Evolutionary conservation across 2,113 vertebrate genomes (phyloP).

Genomic region (Zosterops borbonicus): DNA sequence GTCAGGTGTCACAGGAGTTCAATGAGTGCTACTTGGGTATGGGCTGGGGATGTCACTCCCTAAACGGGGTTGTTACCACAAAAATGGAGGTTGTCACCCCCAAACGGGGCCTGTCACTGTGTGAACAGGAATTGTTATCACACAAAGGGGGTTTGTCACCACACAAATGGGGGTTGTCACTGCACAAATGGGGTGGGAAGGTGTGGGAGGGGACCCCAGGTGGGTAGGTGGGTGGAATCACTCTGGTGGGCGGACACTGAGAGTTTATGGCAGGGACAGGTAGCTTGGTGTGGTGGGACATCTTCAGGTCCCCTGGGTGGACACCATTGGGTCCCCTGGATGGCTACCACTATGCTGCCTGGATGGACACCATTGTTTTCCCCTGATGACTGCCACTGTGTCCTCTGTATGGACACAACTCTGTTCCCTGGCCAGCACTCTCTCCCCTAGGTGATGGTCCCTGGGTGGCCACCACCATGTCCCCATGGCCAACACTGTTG

Average conservation of each 20-base stretch:
- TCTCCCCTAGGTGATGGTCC: background rate
- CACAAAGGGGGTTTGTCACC: background rate
- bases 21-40: slow-evolving; percentile 76
- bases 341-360: too few species aligned
- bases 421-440: too few species aligned
- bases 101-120: background rate
- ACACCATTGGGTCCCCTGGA: background rate
- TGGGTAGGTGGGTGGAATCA: background rate
- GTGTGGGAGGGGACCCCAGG: background rate
- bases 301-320: background rate
- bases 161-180: background rate
- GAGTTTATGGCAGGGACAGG: accelerated
- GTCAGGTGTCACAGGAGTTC: slow-evolving; percentile 71
- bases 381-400: background rate
- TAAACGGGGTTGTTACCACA: accelerated
- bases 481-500: too few species aligned
- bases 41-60: background rate
- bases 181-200: background rate
- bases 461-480: background rate
- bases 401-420: too few species aligned
- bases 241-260: accelerated
- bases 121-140: background rate
- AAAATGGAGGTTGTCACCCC: background rate
- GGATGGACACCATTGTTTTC: background rate
- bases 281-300: background rate